Conservation (phyloP, 2,888 invertebrate genomes). For the Dendrolimus houi region DNA sequence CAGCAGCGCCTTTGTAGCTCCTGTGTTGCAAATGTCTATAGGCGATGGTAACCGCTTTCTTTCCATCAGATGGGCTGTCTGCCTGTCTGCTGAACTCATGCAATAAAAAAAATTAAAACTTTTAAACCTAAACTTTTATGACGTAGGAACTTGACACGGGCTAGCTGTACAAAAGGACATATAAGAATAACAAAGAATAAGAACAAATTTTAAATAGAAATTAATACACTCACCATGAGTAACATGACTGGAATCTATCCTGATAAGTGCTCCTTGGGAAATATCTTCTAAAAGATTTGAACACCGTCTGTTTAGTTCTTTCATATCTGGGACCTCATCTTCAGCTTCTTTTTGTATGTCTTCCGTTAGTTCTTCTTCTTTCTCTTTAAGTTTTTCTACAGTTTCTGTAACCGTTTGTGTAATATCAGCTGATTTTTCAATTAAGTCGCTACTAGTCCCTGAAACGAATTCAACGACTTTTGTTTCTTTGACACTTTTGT, state of each 20-base stretch:
- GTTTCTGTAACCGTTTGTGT: neutral
- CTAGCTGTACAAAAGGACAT: no score
- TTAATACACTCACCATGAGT: constrained; percentile 49
- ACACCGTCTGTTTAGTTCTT: constrained; percentile 66
- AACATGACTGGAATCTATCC: constrained; percentile 66
- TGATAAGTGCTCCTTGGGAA: constrained; percentile 66
- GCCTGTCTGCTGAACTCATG: no score
- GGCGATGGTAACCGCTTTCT: no score
- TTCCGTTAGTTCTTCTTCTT: constrained; percentile 13
- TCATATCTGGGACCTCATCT: constrained; percentile 59
- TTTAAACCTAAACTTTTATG: no score
- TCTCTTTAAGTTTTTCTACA: constrained; percentile 6
- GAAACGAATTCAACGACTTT: constrained; percentile 5
- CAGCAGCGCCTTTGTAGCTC: no score
- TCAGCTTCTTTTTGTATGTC: constrained; percentile 20
- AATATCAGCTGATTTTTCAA: neutral
- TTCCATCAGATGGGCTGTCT: no score
- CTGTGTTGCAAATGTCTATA: no score
- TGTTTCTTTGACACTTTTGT: constrained; percentile 7
- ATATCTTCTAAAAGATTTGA: constrained; percentile 70
- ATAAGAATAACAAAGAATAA: no score
- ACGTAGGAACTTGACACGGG: no score
- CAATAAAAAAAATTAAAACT: no score
- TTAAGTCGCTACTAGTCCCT: no score
- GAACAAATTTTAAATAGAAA: no score